phyloP scores from a whole-genome alignment of 2,113 vertebrate genomes.

The Struthidea cinerea region DNA sequence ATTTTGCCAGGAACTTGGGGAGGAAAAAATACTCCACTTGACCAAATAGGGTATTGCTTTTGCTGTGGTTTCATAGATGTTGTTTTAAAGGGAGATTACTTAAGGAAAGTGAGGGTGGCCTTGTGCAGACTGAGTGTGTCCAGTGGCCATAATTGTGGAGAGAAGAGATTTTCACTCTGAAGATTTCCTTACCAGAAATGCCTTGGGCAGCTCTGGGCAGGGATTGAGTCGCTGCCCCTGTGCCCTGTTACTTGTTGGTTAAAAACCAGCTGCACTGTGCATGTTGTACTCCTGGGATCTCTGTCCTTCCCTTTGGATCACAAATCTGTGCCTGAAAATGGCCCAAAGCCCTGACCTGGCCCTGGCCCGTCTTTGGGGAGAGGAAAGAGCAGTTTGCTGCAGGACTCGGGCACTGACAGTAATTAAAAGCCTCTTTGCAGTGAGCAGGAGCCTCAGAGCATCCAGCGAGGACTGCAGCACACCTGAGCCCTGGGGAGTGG shows the following conservation, averaged over 20 bases:
- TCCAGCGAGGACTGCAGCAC: accelerated
- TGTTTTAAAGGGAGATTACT: neutral
- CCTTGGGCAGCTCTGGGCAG: neutral
- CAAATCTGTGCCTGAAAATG: neutral
- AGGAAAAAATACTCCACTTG: neutral
- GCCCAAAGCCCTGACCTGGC: neutral
- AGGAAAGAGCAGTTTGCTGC: neutral
- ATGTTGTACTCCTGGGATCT: neutral
- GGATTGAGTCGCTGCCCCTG: neutral
- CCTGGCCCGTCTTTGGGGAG: neutral
- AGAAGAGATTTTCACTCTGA: neutral
- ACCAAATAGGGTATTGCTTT: neutral
- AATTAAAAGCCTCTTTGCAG: neutral
- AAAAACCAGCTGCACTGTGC: neutral
- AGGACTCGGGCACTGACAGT: neutral
- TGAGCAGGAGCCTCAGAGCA: neutral
- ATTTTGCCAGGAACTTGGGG: neutral
- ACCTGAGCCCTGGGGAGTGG: neutral
- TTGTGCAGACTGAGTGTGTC: neutral
- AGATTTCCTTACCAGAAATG: neutral
- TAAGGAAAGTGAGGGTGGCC: neutral
- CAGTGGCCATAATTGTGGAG: too few relatives aligned
- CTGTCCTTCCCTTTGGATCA: neutral
- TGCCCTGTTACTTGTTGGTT: accelerated
- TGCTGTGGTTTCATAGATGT: neutral